These are phyloP conservation scores for Pelecanoides urinatrix DNA, from an alignment of 2,113 vertebrate genomes.

Conservation along the genomic window DNA sequence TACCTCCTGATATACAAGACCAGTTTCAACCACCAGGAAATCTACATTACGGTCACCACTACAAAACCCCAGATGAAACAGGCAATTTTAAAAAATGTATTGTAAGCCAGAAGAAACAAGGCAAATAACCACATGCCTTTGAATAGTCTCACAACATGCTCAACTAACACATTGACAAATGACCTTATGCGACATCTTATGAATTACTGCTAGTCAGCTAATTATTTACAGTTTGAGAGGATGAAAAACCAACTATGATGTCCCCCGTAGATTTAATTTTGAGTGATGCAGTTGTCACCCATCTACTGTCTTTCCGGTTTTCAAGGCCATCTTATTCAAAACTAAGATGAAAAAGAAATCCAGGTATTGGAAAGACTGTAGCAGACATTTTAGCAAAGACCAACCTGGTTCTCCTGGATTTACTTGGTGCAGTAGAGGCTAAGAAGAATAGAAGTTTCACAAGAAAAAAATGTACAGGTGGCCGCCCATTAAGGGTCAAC, in stretches of 20 bases:
- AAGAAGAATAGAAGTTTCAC: neutral
- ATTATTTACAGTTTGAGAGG: slow-evolving; percentile 14
- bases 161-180: slow-evolving; percentile 26
- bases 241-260: neutral
- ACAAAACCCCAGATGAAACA: neutral
- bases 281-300: neutral
- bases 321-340: neutral
- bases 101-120: neutral
- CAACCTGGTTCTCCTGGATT: neutral
- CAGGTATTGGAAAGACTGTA: neutral
- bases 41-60: neutral
- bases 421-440: neutral
- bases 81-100: rapidly evolving
- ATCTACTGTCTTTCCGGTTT: neutral
- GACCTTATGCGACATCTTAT: neutral
- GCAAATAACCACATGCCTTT: neutral
- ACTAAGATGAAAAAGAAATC: neutral
- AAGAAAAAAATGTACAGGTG: neutral
- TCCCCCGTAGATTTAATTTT: neutral
- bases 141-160: neutral
- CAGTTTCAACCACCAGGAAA: neutral
- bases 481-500: neutral
- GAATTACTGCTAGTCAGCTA: neutral
- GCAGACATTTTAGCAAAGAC: neutral
- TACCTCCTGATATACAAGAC: neutral